Conservation (phyloP, 2,888 invertebrate species). For the Tetramorium bicarinatum region DNA sequence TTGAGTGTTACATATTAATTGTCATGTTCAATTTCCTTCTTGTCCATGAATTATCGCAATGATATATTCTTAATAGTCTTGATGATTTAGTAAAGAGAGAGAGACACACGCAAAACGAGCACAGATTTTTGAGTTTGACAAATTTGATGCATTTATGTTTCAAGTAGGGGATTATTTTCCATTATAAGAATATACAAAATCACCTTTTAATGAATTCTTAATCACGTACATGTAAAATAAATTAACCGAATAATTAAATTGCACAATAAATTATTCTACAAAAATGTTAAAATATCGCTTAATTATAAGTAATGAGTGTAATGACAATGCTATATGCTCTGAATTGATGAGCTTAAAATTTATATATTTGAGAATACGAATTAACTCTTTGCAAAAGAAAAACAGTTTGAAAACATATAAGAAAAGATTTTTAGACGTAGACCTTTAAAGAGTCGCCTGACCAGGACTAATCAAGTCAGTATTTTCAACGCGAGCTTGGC, state of each 20-base stretch:
- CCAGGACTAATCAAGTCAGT: constrained; percentile 83
- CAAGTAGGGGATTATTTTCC: not conserved
- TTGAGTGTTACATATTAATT: not conserved
- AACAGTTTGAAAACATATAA: constrained; percentile 51
- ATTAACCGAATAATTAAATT: constrained; percentile 26
- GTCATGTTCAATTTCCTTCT: constrained; percentile 12
- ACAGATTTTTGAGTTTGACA: constrained; percentile 32
- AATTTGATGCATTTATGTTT: not conserved
- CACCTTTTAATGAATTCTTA: not conserved
- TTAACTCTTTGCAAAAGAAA: constrained; percentile 1
- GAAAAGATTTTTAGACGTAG: constrained; percentile 23
- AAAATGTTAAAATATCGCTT: not conserved
- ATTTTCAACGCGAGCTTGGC: constrained; percentile 87
- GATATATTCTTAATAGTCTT: constrained; percentile 51
- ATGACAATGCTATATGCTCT: not conserved
- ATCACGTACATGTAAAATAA: constrained; percentile 1
- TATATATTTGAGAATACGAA: not conserved
- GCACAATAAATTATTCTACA: constrained; percentile 17
- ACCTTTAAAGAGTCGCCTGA: constrained; percentile 83
- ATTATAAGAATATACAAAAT: constrained; percentile 13
- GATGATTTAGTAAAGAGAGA: constrained; percentile 48
- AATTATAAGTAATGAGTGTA: not conserved
- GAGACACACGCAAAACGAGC: constrained; percentile 56
- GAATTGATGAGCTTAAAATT: not conserved
- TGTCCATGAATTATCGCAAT: not conserved